Evolutionary conservation across 2,113 vertebrate species (phyloP).

Genomic region (Lichenostomus cassidix): DNA sequence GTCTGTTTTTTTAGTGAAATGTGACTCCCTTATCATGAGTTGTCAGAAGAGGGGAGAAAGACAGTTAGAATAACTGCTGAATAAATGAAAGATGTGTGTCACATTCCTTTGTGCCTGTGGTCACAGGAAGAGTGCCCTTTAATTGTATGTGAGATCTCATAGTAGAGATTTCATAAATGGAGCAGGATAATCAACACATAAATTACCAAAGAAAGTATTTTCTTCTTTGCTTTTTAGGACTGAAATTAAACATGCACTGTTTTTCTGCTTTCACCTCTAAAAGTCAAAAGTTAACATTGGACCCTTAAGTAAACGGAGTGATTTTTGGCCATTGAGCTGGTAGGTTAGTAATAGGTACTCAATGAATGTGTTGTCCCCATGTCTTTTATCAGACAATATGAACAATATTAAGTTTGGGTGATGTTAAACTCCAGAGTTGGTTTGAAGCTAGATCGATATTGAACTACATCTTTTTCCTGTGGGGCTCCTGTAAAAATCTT

Average conservation of each 20-base stretch:
- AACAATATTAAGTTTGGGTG: neutral
- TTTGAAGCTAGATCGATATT: neutral
- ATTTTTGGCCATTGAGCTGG: neutral
- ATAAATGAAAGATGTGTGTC: neutral
- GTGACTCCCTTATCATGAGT: neutral
- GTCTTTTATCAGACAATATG: neutral
- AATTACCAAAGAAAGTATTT: neutral
- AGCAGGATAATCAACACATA: neutral
- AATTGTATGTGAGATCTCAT: neutral
- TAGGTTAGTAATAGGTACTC: neutral
- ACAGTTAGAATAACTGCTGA: neutral
- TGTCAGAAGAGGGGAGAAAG: neutral
- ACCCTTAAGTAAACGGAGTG: neutral
- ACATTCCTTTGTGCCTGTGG: neutral
- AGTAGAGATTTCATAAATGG: neutral
- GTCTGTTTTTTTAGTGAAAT: neutral
- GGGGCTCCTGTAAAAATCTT: neutral
- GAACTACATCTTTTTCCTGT: neutral
- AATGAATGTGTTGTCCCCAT: fast-evolving
- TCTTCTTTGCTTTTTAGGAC: neutral
- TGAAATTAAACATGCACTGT: neutral
- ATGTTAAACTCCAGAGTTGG: neutral
- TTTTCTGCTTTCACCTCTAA: neutral
- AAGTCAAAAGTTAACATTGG: neutral
- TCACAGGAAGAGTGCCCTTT: conserved; percentile 4